Conservation (phyloP, 2,888 invertebrate genomes). For the Hypselothyrea guttata region DNA sequence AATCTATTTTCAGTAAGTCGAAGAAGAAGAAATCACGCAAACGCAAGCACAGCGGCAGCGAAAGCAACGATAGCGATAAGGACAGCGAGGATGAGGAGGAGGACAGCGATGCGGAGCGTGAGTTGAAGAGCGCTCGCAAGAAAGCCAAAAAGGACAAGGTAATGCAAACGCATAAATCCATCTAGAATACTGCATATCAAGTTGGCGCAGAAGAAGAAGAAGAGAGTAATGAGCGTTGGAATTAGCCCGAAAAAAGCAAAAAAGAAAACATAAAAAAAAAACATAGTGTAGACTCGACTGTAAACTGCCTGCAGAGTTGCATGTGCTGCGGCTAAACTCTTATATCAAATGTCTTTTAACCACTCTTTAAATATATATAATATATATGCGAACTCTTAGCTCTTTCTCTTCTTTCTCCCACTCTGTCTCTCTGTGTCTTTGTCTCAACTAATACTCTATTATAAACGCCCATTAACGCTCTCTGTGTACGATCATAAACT, state of each 20-base stretch:
- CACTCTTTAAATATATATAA: conserved; percentile 28
- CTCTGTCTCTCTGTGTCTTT: conserved; percentile 16
- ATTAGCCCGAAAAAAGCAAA: not conserved
- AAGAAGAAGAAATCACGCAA: conserved; percentile 85
- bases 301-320: conserved; percentile 11
- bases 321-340: conserved; percentile 25
- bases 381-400: conserved; percentile 9
- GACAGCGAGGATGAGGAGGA: conserved; percentile 78
- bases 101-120: conserved; percentile 82
- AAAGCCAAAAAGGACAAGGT: conserved; percentile 82
- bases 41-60: conserved; percentile 83
- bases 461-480: too few species aligned
- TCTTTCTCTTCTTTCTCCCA: not conserved
- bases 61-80: conserved; percentile 81
- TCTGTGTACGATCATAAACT: too few species aligned
- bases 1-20: conserved; percentile 79
- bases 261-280: not conserved
- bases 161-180: conserved; percentile 32
- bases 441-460: too few species aligned
- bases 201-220: not conserved
- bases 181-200: not conserved
- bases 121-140: conserved; percentile 79
- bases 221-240: conserved; percentile 2
- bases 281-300: not conserved
- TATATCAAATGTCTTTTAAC: conserved; percentile 32